Percentiles rank a stretch among this genome's conserved stretches.
phyloP scores from a whole-genome alignment of 1,140 invertebrate species.

The Cepaea nemoralis region DNA sequence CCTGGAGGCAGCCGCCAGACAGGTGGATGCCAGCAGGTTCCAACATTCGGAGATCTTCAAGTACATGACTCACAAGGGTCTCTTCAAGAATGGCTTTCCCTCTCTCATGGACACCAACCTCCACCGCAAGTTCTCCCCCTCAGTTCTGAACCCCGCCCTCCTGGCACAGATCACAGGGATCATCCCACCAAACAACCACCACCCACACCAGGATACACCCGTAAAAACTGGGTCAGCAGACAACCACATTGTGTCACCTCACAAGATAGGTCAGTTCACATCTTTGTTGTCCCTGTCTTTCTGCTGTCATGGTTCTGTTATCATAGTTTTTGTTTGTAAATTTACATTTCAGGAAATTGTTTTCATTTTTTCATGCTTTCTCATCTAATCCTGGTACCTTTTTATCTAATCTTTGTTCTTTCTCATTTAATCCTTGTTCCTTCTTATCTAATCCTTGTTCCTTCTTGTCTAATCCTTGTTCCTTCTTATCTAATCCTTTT shows the following conservation, averaged over 20 bases:
- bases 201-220: slow-evolving; percentile 31
- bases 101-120: background rate
- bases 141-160: slow-evolving; percentile 27
- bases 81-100: slow-evolving; percentile 46
- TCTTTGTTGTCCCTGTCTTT: no score
- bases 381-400: no score
- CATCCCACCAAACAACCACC: slow-evolving; percentile 41
- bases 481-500: no score
- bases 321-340: no score
- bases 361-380: no score
- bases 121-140: slow-evolving; percentile 19
- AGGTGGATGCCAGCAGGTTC: slow-evolving; percentile 44
- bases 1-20: background rate
- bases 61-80: slow-evolving; percentile 65
- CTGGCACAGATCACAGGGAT: slow-evolving; percentile 36
- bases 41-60: slow-evolving; percentile 67
- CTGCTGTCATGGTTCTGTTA: no score
- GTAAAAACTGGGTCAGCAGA: slow-evolving; percentile 8
- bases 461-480: no score
- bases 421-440: no score
- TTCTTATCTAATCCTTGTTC: no score
- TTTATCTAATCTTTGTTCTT: no score
- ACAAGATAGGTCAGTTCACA: background rate
- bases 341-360: no score
- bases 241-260: background rate